Evolutionary conservation across 2,113 vertebrate genomes (phyloP).

Genomic region (Xiphophorus couchianus): DNA sequence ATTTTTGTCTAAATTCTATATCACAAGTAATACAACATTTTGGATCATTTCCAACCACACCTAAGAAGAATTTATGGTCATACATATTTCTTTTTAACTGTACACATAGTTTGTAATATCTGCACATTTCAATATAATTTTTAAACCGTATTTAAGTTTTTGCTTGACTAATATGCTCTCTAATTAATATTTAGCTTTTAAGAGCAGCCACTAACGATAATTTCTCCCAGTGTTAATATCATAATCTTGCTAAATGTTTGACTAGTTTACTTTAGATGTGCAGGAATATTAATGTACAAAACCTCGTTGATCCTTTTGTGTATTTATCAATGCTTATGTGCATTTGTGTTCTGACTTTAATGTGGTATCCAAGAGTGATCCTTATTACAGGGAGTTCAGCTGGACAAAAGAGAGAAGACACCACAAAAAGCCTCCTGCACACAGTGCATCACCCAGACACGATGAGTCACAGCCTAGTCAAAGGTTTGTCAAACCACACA

Average conservation of each 20-base stretch:
- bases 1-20: neutral
- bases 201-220: slow-evolving; percentile 23
- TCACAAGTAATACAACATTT: too few relatives aligned
- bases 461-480: slow-evolving; percentile 43
- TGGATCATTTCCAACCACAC: too few relatives aligned
- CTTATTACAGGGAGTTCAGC: slow-evolving; percentile 41
- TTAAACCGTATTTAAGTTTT: neutral
- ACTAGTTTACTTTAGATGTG: slow-evolving; percentile 2
- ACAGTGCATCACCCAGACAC: slow-evolving; percentile 42
- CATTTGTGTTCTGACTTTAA: slow-evolving; percentile 12
- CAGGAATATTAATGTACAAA: neutral
- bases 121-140: neutral
- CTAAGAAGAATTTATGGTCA: neutral
- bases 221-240: slow-evolving; percentile 6
- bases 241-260: slow-evolving; percentile 1
- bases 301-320: neutral
- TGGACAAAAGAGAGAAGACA: slow-evolving; percentile 43
- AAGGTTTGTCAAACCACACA: slow-evolving; percentile 43
- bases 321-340: slow-evolving; percentile 19
- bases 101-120: neutral
- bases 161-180: neutral
- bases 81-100: neutral
- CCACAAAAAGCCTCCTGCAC: slow-evolving; percentile 52
- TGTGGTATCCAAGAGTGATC: slow-evolving; percentile 14
- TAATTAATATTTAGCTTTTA: neutral